Percentiles rank a stretch among this genome's conserved stretches.
phyloP scores from a whole-genome alignment of 2,888 invertebrate species.

The Dasypogon diadema region DNA sequence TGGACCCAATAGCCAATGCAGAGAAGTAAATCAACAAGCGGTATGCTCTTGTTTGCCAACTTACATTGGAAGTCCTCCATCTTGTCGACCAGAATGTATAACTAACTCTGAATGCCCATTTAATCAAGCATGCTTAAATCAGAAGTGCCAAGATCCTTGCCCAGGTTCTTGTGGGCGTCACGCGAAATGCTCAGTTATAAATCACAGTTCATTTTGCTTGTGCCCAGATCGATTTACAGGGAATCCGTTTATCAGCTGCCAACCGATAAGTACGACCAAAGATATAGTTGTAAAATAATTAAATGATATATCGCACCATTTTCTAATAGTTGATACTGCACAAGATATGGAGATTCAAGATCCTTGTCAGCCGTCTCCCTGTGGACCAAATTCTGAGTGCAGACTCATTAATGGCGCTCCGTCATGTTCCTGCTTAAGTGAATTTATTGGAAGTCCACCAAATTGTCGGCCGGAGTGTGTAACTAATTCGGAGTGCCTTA shows the following conservation, averaged over 20 bases:
- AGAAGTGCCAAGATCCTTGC: conserved; percentile 81
- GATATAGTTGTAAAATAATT: no score
- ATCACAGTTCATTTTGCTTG: conserved; percentile 80
- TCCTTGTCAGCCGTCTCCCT: conserved; percentile 76
- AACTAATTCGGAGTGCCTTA: conserved; percentile 78
- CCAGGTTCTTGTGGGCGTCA: conserved; percentile 78
- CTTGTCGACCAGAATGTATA: conserved; percentile 80
- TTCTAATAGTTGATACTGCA: conserved; percentile 60
- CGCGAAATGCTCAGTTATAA: conserved; percentile 81
- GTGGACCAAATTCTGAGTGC: conserved; percentile 76
- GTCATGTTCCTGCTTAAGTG: conserved; percentile 73
- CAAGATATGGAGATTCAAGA: conserved; percentile 64
- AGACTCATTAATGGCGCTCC: conserved; percentile 75
- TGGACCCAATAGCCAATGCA: conserved; percentile 75
- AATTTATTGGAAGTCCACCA: conserved; percentile 77
- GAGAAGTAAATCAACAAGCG: conserved; percentile 75
- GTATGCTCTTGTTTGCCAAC: conserved; percentile 77
- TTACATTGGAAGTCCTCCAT: conserved; percentile 75
- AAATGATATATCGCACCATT: no score
- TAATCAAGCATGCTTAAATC: conserved; percentile 78
- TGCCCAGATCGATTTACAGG: conserved; percentile 76
- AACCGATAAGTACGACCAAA: conserved; percentile 68
- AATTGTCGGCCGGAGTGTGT: conserved; percentile 85
- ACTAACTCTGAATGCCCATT: conserved; percentile 79
- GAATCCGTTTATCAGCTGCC: conserved; percentile 76